Evolutionary conservation across 1,140 invertebrate genomes (phyloP), one percentile per base, ranked within the genome.

Genomic region (Panulirus ornatus): DNA sequence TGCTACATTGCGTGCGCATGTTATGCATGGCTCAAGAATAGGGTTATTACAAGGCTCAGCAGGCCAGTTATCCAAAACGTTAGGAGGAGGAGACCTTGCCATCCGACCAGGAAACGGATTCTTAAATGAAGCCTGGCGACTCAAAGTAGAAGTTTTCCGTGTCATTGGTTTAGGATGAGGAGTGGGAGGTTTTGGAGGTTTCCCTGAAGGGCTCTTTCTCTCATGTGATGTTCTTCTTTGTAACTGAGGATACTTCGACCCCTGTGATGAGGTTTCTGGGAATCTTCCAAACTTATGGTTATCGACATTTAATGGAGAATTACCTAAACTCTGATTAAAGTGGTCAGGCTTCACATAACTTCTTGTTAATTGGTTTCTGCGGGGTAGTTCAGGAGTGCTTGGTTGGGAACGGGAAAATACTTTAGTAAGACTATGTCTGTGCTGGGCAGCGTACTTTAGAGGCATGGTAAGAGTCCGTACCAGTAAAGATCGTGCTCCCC

Each of bases 381-480:
- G 85, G 40, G 84, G 86, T 14, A 92, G 70, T 30, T 88, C 92
- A 27, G 92, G 92, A 1, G 90, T 89, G n/a, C 89, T 91, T 19
- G 92, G 92, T 34, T 92, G 92, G 8, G 92, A 92, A 63, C 92
- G 85, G 0, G 92, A 92, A 66, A 92, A 88, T 66, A 85, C 90
- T 51, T 89, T 91, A 5, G 90, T 88, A n/a, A 92, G 92, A 34
- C 86, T 89, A 0, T 88, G 90, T 5, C 89, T 86, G 11, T 91
- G 88, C 70, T 92, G 92, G 1, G 88, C 84, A n/a, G 92, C 92
- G 42, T 91, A 91, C 75, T 91, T 92, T 22, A 92, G 86, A 27
- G 91, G 91, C 81, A 92, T 87, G 30, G 91, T 92, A 16, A 92
- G 82, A 47, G 91, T 92, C 36, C 91, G 79, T 16, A 92, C 92